Evolutionary conservation across 2,797 vertebrate species (phyloP), one percentile per base, ranked within the genome.

Genomic region (Loriculus beryllinus): DNA sequence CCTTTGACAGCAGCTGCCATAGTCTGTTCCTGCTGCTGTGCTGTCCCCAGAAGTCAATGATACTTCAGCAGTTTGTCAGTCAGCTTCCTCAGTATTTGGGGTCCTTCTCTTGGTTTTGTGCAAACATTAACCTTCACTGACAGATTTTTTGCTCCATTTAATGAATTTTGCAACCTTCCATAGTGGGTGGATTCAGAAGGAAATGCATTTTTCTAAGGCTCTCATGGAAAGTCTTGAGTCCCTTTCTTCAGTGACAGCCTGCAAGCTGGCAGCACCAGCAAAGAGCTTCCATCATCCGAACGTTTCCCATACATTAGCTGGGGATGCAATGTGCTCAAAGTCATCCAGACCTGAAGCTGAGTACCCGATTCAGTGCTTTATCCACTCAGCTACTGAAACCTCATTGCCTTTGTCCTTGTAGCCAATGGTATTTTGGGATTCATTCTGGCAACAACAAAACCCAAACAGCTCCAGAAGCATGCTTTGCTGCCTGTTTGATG

Each of bases 271-370:
- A 59, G 54, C 80, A 48, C 8, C 59, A 45, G 39, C 42, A 71
- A 51, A 65, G 40, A 51, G 2, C 19, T 83, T 2, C 3, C 33
- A 3, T 20, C 63, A 7, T 3, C 63, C 15, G 9, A 51, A 15
- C 5, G 0, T 39, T 16, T 21, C 65, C 74, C 15, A 2, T 15
- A 13, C 15, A 1, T 21, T 22, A 33, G 12, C 49, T 22, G 49
- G n/a, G 63, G 13, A 35, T 29, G 8, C 21, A 47, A 31, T 1
- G 8, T 12, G 48, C 37, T 26, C 8, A 6, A 43, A 19, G 3
- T 35, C 8, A 2, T 18, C 28, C 56, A 77, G 48, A 22, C 28
- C 45, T 31, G 6, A 42, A 47, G 51, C 15, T 4, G 2, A 77
- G 40, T 35, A 39, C 35, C 37, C 52, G 12, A 0, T 8, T 26